Base-by-base conservation (phyloP, 2,797 vertebrate genomes). In the Paguma larvata region DNA sequence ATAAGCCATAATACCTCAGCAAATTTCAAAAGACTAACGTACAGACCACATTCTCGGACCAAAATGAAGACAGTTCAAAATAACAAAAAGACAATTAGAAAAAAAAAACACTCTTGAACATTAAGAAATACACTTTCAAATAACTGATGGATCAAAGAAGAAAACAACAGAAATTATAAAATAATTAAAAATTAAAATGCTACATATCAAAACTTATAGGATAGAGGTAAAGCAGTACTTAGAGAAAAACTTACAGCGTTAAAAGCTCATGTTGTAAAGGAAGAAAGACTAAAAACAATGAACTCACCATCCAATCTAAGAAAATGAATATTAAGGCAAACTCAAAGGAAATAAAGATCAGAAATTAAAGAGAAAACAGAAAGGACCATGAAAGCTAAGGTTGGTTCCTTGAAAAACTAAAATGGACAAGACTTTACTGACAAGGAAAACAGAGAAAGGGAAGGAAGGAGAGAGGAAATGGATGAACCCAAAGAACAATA, bases 51-150 rank as follows among this genome's bases (percentile, higher is more conserved):
- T 78, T 96, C 73, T 90, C 56, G 68, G 67, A 77, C 23, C 7
- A 32, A 34, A 48, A 38, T 72, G 46, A 90, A 89, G 53, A 75
- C 32, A 93, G 32, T 91, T 90, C 46, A 87, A 90, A 90, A 84
- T 27, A 80, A 89, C 14, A 38, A 63, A 89, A 87, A 70, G 23
- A 67, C 38, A 78, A 79, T 46, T 78, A 5, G 14, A 30, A 44
- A 34, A 30, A 34, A 30, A 67, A 38, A 51, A 86, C 48, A 84
- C 19, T 27, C 62, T 75, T 65, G 5, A 63, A 82, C 62, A 85
- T 89, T 44, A 82, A 85, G 44, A 94, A 97, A 86, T 62, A 70
- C n/a, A 73, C 41, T 75, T 91, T 84, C 46, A 89, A 92, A 23
- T 62, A 93, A 97, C 46, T 72, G 30, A 51, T 32, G 25, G 7